Evolutionary conservation across 2,888 invertebrate species (phyloP).

Genomic region (Mesochorus sp.): DNA sequence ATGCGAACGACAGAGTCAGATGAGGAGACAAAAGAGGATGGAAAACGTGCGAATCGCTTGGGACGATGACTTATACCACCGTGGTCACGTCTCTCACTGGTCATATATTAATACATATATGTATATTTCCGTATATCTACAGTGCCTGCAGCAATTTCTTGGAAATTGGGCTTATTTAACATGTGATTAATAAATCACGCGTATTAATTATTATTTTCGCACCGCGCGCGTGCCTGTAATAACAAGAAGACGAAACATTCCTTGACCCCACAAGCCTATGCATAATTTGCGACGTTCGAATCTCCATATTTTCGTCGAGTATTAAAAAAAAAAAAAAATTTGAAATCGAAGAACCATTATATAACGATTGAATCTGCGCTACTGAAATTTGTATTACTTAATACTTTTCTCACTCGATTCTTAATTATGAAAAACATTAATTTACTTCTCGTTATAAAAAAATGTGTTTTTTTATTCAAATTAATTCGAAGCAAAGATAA

Average conservation of each 20-base stretch:
- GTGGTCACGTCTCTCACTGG: slow-evolving; percentile 20
- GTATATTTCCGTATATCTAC: not conserved
- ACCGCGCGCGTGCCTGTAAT: not conserved
- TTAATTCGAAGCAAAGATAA: no score
- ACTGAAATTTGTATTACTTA: no score
- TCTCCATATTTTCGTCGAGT: no score
- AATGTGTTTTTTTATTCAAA: no score
- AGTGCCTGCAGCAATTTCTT: not conserved
- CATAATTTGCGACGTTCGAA: no score
- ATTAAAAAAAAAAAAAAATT: no score
- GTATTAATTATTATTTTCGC: slow-evolving; percentile 19
- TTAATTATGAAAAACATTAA: no score
- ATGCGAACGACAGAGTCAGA: not conserved
- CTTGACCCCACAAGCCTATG: not conserved
- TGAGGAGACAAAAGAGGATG: slow-evolving; percentile 7
- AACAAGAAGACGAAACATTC: not conserved
- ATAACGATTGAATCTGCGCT: no score
- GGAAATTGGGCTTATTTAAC: slow-evolving; percentile 1
- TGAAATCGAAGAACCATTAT: no score
- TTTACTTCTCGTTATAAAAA: no score
- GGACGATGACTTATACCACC: slow-evolving; percentile 55
- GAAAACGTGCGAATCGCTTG: slow-evolving; percentile 47
- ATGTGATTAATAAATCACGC: slow-evolving; percentile 20
- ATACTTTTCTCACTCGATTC: no score
- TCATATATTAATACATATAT: not conserved